Conservation (phyloP, 1,140 invertebrate species). For the Oncopeltus fasciatus region DNA sequence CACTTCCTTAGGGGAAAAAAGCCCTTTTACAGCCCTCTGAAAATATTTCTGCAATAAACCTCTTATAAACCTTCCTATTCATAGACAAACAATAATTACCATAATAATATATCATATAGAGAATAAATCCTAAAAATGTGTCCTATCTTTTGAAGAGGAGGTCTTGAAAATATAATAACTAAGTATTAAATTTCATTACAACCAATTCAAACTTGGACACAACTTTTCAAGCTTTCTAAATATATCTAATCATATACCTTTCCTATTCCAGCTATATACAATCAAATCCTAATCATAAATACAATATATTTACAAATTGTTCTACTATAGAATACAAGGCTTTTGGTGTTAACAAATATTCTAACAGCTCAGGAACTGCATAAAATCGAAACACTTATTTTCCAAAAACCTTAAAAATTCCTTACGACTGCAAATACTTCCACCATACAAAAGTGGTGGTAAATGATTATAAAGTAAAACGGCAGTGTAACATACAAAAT, state of each 20-base stretch:
- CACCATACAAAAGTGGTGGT: too few relatives aligned
- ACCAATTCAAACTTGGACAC: not conserved
- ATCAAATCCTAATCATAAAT: conserved; percentile 4
- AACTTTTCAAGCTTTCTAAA: not conserved
- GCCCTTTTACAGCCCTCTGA: too few relatives aligned
- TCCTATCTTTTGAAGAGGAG: not conserved
- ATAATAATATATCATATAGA: not conserved
- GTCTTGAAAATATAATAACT: not conserved
- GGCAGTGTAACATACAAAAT: conserved; percentile 13
- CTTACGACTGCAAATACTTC: not conserved
- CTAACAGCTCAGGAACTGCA: not conserved
- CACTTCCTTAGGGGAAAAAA: too few relatives aligned
- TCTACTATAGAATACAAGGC: not conserved
- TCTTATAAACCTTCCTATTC: too few relatives aligned
- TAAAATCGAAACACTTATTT: not conserved
- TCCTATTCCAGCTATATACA: conserved; percentile 6
- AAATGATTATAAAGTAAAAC: conserved; percentile 1
- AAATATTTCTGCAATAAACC: too few relatives aligned
- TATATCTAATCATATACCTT: not conserved
- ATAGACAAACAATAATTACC: not conserved
- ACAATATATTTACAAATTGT: conserved; percentile 6
- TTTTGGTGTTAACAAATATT: not conserved
- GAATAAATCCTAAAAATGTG: not conserved
- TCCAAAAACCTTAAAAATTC: not conserved
- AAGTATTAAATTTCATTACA: not conserved